Evolutionary conservation across 2,113 vertebrate species (phyloP), one percentile per base, ranked within the genome.

Genomic region (Sialia sialis): DNA sequence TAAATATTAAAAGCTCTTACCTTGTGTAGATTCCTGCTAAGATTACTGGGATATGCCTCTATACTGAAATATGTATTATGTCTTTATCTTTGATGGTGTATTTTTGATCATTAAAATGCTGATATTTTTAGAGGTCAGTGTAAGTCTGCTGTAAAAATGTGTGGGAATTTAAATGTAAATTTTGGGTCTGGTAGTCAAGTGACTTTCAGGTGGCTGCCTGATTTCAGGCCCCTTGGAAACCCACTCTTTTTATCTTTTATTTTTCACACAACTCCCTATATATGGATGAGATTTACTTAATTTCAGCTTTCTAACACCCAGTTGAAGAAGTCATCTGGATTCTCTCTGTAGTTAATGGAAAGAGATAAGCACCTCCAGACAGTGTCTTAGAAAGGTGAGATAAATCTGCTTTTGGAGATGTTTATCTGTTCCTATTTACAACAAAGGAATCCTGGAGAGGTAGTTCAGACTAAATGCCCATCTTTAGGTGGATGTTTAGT

Each of bases 381-480:
- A 52, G 52, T 34, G 56, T 34, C 76, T 91, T 90, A 17, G 80
- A 52, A 89, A 91, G 67, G 54, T 85, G 85, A 87, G 90, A 82
- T 56, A 85, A 94, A 91, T 76, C 70, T 81, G 29, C 59, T 80
- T 94, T 93, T 80, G 78, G 85, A 90, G 85, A 46, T 73, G 38
- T 7, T 2, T 46, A 51, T 80, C 70, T 22, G 5, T 94, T 93
- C 44, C 49, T 22, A 19, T 13, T 69, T 70, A 58, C 54, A 85
- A 25, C 48, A 87, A 48, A 94, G 49, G 73, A 52, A 44, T 69
- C 41, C 16, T 88, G 30, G 59, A 69, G 58, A 83, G 32, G 32
- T 13, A 66, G 30, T 23, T 94, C 59, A 43, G 29, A 52, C 25
- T 21, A 49, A 55, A 64, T 82, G 74, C 20, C 12, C 79, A 38